Evolutionary conservation across 2,888 invertebrate species (phyloP).

Genomic region (Lasioglossum malachurum): DNA sequence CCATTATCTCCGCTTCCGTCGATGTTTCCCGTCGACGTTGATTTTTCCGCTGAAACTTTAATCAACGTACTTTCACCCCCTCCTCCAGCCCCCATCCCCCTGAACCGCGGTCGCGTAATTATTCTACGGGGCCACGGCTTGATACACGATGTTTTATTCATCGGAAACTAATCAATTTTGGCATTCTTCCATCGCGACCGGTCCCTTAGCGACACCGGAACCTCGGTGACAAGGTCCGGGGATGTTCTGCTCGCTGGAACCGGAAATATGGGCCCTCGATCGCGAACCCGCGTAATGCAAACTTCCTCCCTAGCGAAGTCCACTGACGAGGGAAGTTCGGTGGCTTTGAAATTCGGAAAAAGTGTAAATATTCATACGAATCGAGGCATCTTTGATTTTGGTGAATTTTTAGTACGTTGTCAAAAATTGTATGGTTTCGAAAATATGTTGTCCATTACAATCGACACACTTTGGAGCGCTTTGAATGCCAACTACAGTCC

Average conservation of each 20-base stretch:
- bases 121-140: constrained; percentile 34
- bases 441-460: background rate
- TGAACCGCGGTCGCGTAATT: constrained; percentile 35
- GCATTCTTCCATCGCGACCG: constrained; percentile 8
- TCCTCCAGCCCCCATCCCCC: background rate
- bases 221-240: background rate
- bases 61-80: constrained; percentile 50
- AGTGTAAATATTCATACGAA: background rate
- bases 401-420: background rate
- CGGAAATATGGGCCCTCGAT: background rate
- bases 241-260: background rate
- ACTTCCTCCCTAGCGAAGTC: background rate
- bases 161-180: constrained; percentile 32
- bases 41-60: constrained; percentile 61
- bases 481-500: no score
- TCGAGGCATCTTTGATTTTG: background rate
- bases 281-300: background rate
- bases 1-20: constrained; percentile 53
- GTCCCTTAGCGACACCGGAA: background rate
- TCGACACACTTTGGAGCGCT: background rate
- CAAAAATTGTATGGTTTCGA: background rate
- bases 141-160: constrained; percentile 43
- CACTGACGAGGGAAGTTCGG: background rate
- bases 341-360: background rate
- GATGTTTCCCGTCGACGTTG: constrained; percentile 41